These are phyloP conservation scores for Anthopleura sola DNA, from an alignment of 64 coral and sea anemone species.

Conservation along the genomic window DNA sequence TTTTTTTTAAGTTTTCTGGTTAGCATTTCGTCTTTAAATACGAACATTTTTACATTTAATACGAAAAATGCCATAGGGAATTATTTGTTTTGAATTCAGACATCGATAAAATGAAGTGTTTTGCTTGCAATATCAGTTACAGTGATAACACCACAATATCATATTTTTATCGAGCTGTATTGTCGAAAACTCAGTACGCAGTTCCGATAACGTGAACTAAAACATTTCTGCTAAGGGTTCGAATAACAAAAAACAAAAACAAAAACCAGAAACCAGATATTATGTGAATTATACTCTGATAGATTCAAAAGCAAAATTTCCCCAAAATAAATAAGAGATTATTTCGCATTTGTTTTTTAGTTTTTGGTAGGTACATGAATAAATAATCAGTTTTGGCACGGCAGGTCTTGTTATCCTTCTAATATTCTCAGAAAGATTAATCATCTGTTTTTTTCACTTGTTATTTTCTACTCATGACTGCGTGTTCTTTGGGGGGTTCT, in stretches of 20 bases:
- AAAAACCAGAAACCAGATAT: not conserved
- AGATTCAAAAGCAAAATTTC: not conserved
- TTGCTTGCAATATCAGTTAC: not conserved
- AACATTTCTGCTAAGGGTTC: not conserved
- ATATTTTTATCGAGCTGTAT: not conserved
- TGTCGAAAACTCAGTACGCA: not conserved
- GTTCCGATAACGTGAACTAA: not conserved
- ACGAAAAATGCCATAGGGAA: not conserved
- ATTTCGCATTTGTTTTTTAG: not conserved
- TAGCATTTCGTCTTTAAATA: not conserved
- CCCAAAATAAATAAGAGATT: not conserved
- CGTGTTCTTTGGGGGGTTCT: no score
- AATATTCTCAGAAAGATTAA: not conserved
- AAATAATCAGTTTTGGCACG: not conserved
- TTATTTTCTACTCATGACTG: not conserved
- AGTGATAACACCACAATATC: not conserved
- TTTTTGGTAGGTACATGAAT: not conserved
- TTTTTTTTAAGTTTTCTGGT: no score
- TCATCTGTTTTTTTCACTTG: not conserved
- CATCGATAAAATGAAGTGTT: not conserved
- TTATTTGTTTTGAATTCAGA: not conserved
- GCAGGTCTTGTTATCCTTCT: no score
- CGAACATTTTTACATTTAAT: not conserved
- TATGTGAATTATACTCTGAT: not conserved
- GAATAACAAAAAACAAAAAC: not conserved